Evolutionary conservation across 2,888 invertebrate species (phyloP).

Genomic region (Marasmarcha lunaedactyla): DNA sequence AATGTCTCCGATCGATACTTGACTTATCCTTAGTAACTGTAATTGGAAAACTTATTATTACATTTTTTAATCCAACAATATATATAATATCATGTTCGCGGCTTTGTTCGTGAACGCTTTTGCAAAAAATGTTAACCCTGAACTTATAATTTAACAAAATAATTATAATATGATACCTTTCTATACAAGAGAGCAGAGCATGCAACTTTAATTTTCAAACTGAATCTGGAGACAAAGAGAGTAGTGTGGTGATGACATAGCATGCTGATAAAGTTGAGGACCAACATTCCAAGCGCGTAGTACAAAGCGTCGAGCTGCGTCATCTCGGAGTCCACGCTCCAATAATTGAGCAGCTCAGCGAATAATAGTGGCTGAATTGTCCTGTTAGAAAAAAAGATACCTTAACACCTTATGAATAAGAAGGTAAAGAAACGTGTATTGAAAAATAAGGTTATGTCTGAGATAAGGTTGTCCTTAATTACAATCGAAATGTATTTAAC

Average conservation of each 20-base stretch:
- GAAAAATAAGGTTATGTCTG: too few relatives aligned
- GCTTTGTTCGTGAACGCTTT: too few relatives aligned
- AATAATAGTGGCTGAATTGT: constrained; percentile 66
- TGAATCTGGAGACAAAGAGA: constrained; percentile 72
- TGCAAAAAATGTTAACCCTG: too few relatives aligned
- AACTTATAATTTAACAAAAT: too few relatives aligned
- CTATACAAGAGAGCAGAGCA: constrained; percentile 79
- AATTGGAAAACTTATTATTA: constrained; percentile 11
- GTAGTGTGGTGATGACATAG: constrained; percentile 79
- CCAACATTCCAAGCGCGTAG: constrained; percentile 63
- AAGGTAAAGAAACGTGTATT: too few relatives aligned
- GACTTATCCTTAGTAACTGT: constrained; percentile 79
- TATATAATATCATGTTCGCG: too few relatives aligned
- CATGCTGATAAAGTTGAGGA: constrained; percentile 57
- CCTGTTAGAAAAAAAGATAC: constrained; percentile 36
- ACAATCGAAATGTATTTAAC: too few relatives aligned
- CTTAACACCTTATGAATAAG: constrained; percentile 3
- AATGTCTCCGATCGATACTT: constrained; percentile 76
- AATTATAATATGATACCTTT: too few relatives aligned
- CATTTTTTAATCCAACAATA: too few relatives aligned
- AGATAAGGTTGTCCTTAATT: not conserved
- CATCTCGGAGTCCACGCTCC: constrained; percentile 47
- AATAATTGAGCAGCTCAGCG: constrained; percentile 59
- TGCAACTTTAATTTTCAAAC: constrained; percentile 78
- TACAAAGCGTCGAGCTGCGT: constrained; percentile 62